Conservation (phyloP, 2,113 vertebrate species). For the Calyptomena viridis region DNA sequence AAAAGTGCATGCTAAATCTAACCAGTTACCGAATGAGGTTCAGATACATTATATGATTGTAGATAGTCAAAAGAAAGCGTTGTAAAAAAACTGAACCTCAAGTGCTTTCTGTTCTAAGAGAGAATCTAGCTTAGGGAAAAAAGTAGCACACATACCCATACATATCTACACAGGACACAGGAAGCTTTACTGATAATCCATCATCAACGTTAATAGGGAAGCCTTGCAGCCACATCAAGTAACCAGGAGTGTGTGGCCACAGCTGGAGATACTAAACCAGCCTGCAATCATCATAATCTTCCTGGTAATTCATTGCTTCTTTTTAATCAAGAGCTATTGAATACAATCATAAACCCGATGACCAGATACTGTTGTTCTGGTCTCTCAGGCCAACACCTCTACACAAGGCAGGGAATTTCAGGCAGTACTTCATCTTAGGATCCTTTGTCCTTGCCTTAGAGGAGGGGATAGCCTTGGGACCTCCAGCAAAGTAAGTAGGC, state of each 20-base stretch:
- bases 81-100: not conserved
- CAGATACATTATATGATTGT: not conserved
- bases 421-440: not conserved
- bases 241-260: not conserved
- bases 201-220: not conserved
- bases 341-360: not conserved
- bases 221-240: not conserved
- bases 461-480: not conserved
- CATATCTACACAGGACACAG: not conserved
- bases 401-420: not conserved
- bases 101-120: not conserved
- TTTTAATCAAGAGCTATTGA: not conserved
- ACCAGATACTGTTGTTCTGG: not conserved
- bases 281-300: not conserved
- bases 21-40: not conserved
- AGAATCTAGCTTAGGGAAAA: not conserved
- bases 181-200: not conserved
- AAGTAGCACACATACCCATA: rapidly evolving
- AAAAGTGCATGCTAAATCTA: not conserved
- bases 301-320: not conserved
- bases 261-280: not conserved
- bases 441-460: not conserved
- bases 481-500: not conserved
- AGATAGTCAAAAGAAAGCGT: not conserved
- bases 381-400: not conserved